Evolutionary conservation across 2,797 vertebrate species (phyloP), one percentile per base, ranked within the genome.

Genomic region (Protosalanx chinensis): DNA sequence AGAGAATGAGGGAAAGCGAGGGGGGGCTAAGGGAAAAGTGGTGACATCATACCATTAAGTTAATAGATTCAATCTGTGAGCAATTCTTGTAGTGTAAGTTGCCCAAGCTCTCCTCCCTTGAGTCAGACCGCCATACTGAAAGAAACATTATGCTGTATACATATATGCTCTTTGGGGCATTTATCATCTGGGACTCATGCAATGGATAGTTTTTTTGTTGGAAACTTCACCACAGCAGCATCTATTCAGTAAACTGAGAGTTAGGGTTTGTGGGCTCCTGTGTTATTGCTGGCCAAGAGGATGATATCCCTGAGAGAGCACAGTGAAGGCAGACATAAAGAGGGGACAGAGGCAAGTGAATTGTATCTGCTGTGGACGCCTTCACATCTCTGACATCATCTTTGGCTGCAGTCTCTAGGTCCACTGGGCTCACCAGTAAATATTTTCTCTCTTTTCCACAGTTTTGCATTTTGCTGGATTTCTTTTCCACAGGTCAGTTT

Each of bases 371-470:
- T 78, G 77, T 71, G 82, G 82, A 84, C 37, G 77, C 72, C 74
- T 85, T 73, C 69, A 41, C 67, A 29, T 64, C 49, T 60, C 76
- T 90, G 86, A 91, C 84, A 87, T 91, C 88, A 90, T 89, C 79
- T 84, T 90, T 90, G 88, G 88, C 87, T 27, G 71, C 76, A 18
- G 33, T 79, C 64, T 41, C 76, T 74, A 70, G 64, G 73, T 79
- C 74, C 71, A 82, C 77, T 87, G 83, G 82, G 84, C 79, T 84
- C 84, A 79, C 74, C 70, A 81, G 75, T 78, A 88, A 86, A 88
- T 85, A 86, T 86, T 90, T 89, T 82, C 83, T 80, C 81, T 86
- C 73, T 88, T 91, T 90, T 89, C 84, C 87, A 85, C 72, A 88
- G 78, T 81, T 86, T 74, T 85, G 79, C 83, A 79, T 81, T 70